A percentile compares a stretch with the other conserved stretches of the same genome.
Evolutionary conservation across 2,113 vertebrate genomes (phyloP).

Genomic region (Theristicus caerulescens): DNA sequence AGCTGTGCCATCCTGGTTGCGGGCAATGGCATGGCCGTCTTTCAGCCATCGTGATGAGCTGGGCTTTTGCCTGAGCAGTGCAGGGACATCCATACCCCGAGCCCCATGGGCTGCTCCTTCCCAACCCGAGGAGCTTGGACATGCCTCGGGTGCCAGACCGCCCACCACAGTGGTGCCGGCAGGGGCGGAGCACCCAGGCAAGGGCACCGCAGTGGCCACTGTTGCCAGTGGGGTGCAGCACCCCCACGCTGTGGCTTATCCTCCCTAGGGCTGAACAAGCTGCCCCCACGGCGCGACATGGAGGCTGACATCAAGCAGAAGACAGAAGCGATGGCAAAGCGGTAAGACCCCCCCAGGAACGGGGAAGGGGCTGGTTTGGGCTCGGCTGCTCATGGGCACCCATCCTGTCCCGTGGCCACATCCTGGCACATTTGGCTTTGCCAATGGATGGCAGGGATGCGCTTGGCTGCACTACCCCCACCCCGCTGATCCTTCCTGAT

Average conservation of each 20-base stretch:
- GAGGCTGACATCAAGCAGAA: slow-evolving; percentile 51
- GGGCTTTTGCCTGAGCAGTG: background rate
- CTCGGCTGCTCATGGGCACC: background rate
- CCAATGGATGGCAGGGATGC: background rate
- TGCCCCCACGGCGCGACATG: slow-evolving; percentile 56
- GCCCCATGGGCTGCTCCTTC: background rate
- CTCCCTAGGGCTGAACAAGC: slow-evolving; percentile 50
- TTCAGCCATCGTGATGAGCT: rapidly evolving
- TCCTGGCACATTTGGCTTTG: background rate
- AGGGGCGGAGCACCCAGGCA: background rate
- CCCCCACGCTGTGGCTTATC: background rate
- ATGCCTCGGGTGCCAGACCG: background rate
- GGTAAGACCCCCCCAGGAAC: background rate
- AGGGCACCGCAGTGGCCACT: background rate
- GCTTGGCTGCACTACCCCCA: rapidly evolving
- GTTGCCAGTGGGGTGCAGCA: background rate
- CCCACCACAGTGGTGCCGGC: rapidly evolving
- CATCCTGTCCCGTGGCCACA: rapidly evolving
- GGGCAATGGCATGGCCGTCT: background rate
- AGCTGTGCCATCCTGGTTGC: background rate
- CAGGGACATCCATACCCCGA: background rate
- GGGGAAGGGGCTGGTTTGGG: background rate
- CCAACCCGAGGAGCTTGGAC: rapidly evolving
- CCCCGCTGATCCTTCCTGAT: background rate
- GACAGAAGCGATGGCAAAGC: slow-evolving; percentile 34